Conservation (phyloP, 2,888 invertebrate species). For the Charanyca ferruginea region DNA sequence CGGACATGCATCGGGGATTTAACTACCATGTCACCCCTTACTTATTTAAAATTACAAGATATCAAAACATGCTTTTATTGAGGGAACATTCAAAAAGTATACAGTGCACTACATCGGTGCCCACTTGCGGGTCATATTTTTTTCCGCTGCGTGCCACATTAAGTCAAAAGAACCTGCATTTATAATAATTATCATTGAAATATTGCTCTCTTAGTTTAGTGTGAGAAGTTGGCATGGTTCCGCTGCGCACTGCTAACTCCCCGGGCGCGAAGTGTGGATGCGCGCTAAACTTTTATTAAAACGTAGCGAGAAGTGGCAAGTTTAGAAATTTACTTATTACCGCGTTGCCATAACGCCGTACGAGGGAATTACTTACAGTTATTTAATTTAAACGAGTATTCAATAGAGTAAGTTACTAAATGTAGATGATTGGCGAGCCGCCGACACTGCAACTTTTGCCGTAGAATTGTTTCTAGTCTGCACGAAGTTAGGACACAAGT, state of each 20-base stretch:
- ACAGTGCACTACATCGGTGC: not conserved
- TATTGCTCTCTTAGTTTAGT: conserved; percentile 69
- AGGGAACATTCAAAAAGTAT: not conserved
- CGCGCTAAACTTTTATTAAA: conserved; percentile 76
- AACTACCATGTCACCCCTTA: conserved; percentile 24
- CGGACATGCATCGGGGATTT: conserved; percentile 42
- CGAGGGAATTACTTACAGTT: conserved; percentile 26
- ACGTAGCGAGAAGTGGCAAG: conserved; percentile 66
- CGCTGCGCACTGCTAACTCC: conserved; percentile 60
- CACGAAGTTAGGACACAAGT: conserved; percentile 67
- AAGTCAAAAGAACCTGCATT: conserved; percentile 48
- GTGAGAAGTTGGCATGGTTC: conserved; percentile 67
- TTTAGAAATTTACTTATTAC: conserved; percentile 66
- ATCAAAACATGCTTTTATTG: conserved; percentile 16
- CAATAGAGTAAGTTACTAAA: conserved; percentile 37
- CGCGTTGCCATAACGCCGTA: conserved; percentile 43
- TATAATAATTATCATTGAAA: conserved; percentile 64
- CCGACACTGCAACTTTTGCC: conserved; percentile 64
- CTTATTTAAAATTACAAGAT: conserved; percentile 33
- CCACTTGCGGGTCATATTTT: not conserved
- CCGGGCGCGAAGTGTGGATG: conserved; percentile 68
- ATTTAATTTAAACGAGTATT: conserved; percentile 38
- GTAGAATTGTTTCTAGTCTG: conserved; percentile 62
- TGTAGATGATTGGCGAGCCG: conserved; percentile 54
- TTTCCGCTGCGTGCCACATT: conserved; percentile 23